phyloP scores from a whole-genome alignment of 1,140 invertebrate genomes.

The Palaemon carinicauda region DNA sequence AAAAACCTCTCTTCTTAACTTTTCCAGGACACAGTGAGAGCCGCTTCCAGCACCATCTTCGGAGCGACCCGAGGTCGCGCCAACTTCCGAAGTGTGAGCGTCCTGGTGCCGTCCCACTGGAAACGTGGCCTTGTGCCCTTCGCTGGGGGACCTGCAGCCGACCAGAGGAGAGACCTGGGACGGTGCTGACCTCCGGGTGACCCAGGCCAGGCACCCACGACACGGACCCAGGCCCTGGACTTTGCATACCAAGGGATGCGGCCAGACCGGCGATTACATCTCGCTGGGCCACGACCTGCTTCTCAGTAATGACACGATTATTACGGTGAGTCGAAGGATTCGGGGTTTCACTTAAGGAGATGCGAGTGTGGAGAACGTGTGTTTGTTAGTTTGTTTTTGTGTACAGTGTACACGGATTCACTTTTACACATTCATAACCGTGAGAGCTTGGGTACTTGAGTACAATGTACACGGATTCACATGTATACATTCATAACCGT shows the following conservation, averaged over 20 bases:
- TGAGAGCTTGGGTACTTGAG: too few species aligned
- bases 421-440: too few species aligned
- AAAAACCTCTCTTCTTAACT: too few species aligned
- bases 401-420: too few species aligned
- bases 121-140: constrained; percentile 11
- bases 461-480: too few species aligned
- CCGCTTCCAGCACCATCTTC: constrained; percentile 56
- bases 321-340: constrained; percentile 5
- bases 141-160: neutral
- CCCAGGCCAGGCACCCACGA: constrained; percentile 35
- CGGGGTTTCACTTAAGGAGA: neutral
- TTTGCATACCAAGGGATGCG: constrained; percentile 63
- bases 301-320: constrained; percentile 41
- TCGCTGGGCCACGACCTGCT: constrained; percentile 62
- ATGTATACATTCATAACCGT: too few species aligned
- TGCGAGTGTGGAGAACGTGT: too few species aligned
- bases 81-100: constrained; percentile 52
- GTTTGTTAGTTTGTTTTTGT: too few species aligned
- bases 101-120: constrained; percentile 58
- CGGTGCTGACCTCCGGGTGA: constrained; percentile 65
- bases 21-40: constrained; percentile 38
- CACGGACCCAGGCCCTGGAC: constrained; percentile 63
- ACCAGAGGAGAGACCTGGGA: constrained; percentile 50
- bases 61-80: constrained; percentile 53
- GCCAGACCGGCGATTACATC: constrained; percentile 61